Conservation (phyloP, 1,140 invertebrate species). For the Saccostrea echinata region DNA sequence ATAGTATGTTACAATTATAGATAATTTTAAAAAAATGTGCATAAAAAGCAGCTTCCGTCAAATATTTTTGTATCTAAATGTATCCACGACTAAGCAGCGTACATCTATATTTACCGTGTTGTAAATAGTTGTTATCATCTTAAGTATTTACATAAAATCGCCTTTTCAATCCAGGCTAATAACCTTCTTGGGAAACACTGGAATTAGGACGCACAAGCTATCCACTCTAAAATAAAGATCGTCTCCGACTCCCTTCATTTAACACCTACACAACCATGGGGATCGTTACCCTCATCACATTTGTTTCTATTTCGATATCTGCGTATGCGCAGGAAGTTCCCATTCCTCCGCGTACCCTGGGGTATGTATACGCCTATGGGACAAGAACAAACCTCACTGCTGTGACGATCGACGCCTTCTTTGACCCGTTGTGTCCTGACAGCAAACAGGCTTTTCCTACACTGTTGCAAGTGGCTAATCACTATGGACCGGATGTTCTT, state of each 20-base stretch:
- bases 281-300: too few relatives aligned
- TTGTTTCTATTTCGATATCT: neutral
- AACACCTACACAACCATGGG: neutral
- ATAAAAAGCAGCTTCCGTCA: too few relatives aligned
- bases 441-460: constrained; percentile 62
- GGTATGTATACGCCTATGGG: constrained; percentile 61
- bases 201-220: too few relatives aligned
- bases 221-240: neutral
- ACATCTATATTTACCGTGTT: too few relatives aligned
- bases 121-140: too few relatives aligned
- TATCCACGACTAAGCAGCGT: too few relatives aligned
- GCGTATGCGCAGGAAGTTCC: constrained; percentile 21
- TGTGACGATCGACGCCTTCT: constrained; percentile 56
- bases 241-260: neutral
- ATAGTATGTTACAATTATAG: too few relatives aligned
- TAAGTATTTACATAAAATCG: too few relatives aligned
- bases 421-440: constrained; percentile 68
- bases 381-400: constrained; percentile 55
- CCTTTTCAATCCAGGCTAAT: too few relatives aligned
- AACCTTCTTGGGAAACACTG: too few relatives aligned
- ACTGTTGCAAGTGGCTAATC: constrained; percentile 58
- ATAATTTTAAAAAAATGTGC: too few relatives aligned
- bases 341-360: constrained; percentile 25
- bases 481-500: constrained; percentile 61
- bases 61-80: too few relatives aligned